Evolutionary conservation across 2,797 vertebrate species (phyloP).

Genomic region (Amazona finschi): DNA sequence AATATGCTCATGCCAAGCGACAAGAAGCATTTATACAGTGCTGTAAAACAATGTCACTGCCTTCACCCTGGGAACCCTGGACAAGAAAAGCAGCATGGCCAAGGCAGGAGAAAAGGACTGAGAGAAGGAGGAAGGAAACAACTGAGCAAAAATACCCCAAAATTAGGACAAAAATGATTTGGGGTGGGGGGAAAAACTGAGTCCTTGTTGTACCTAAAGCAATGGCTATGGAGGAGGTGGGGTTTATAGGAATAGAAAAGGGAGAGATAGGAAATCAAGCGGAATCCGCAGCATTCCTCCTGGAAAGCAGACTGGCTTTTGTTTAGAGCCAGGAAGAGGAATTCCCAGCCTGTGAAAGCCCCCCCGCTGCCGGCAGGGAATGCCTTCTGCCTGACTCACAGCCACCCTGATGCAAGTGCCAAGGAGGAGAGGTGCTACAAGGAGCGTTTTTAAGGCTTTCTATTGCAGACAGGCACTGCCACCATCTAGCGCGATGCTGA

Average conservation of each 20-base stretch:
- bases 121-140: not conserved
- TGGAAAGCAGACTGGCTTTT: not conserved
- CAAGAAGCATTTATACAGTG: not conserved
- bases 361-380: accelerated
- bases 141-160: not conserved
- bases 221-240: accelerated
- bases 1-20: not conserved
- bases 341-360: not conserved
- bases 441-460: not conserved
- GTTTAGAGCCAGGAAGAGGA: not conserved
- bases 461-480: not conserved
- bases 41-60: not conserved
- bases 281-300: not conserved
- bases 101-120: not conserved
- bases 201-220: not conserved
- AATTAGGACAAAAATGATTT: not conserved
- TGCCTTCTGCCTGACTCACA: not conserved
- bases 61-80: not conserved
- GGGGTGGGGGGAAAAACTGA: not conserved
- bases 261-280: not conserved
- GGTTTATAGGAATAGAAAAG: not conserved
- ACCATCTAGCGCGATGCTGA: not conserved
- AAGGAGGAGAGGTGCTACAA: not conserved
- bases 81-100: not conserved
- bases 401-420: not conserved